Base-by-base conservation (phyloP, 2,113 vertebrate genomes). In the Sylvietta virens region DNA sequence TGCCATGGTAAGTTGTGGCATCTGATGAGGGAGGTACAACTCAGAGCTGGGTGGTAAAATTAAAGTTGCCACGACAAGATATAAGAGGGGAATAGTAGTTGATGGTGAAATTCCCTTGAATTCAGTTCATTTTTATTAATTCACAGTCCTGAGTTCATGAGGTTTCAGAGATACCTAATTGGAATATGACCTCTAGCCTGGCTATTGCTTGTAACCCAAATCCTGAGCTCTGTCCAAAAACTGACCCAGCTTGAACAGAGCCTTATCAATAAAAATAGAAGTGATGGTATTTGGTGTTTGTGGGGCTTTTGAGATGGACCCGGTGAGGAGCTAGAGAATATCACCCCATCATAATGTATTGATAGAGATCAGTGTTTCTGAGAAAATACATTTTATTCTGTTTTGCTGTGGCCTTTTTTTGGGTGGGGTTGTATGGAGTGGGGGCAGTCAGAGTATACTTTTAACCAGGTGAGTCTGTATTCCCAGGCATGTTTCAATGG, bases 381-480 rank as follows among this genome's bases (percentile, higher is more conserved):
- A 71, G 47, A 8, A 40, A 71, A 54, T n/a, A 33, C 8, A 15
- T 71, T 67, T 91, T 48, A 13, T 72, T 81, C 10, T 60, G 58
- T 19, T 94, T 71, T 76, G 23, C 42, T 88, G 61, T 47, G 35
- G 44, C 4, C 21, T 42, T 17, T 6, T n/a, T 62, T 51, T 19
- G 37, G 22, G 2, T 1, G 4, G 7, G 6, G 14, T 1, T 9
- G 31, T 51, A 33, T 1, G 2, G 44, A 50, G 17, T 27, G 21
- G 57, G 11, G 13, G 11, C 22, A 69, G 17, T 28, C 71, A 76
- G 53, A 74, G 6, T 42, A 33, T 47, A 11, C 23, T 64, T 88
- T 77, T 33, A 69, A 2, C 23, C 48, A 77, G 44, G 44, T 60
- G 35, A 73, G 39, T 51, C 54, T 77, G 6, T 69, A 9, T 81